Conservation (phyloP, 2,888 invertebrate genomes). For the Hydrotaea cyrtoneurina region DNA sequence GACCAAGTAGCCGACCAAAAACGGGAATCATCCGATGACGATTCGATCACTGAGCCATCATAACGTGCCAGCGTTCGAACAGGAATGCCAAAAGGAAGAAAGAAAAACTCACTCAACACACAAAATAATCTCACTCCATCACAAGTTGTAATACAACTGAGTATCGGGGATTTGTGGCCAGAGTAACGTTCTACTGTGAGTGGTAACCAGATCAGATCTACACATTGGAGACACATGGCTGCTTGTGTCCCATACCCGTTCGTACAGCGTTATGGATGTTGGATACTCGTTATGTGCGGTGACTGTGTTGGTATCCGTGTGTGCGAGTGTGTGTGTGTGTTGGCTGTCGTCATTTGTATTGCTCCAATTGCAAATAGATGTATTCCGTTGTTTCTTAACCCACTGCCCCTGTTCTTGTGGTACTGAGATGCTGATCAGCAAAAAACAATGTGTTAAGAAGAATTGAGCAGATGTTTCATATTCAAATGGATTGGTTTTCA, state of each 20-base stretch:
- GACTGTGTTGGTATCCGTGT: neutral
- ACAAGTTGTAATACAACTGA: neutral
- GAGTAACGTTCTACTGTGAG: slow-evolving; percentile 5
- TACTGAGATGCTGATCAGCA: slow-evolving; percentile 53
- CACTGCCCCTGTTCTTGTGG: slow-evolving; percentile 64
- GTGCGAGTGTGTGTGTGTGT: no score
- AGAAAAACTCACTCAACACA: neutral
- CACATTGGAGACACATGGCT: slow-evolving; percentile 3
- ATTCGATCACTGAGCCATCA: slow-evolving; percentile 27
- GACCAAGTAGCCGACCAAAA: slow-evolving; percentile 35
- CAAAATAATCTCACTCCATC: slow-evolving; percentile 37
- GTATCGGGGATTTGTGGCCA: neutral
- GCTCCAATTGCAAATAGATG: slow-evolving; percentile 62
- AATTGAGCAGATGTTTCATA: slow-evolving; percentile 4
- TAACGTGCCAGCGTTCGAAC: slow-evolving; percentile 32
- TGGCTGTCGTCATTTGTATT: neutral
- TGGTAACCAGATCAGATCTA: neutral
- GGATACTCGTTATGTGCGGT: neutral
- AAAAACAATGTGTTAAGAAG: slow-evolving; percentile 41
- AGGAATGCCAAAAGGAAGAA: slow-evolving; percentile 51
- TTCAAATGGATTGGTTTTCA: slow-evolving; percentile 39
- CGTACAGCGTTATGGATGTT: neutral
- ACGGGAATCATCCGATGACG: slow-evolving; percentile 44
- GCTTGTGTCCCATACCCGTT: neutral
- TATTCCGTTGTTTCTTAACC: slow-evolving; percentile 67